Conservation (phyloP, 2,797 vertebrate genomes). For the Pseudochaenichthys georgianus region DNA sequence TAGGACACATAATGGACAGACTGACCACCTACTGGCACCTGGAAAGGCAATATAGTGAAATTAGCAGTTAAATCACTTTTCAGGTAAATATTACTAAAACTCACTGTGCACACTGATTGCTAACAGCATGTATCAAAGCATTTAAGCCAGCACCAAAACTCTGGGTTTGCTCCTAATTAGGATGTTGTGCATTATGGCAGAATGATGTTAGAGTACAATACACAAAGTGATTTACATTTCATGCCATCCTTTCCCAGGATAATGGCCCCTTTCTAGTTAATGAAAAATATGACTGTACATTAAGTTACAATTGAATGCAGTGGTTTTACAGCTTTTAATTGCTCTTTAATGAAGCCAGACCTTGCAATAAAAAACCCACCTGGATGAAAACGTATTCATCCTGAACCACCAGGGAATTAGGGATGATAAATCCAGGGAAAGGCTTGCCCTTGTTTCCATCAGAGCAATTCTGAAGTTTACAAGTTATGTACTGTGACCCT, state of each 20-base stretch:
- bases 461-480: slow-evolving; percentile 95
- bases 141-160: slow-evolving; percentile 46
- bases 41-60: slow-evolving; percentile 46
- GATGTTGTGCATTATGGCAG: slow-evolving; percentile 37
- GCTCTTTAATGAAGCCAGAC: slow-evolving; percentile 82
- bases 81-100: slow-evolving; percentile 38
- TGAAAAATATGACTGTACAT: slow-evolving; percentile 76
- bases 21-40: slow-evolving; percentile 92
- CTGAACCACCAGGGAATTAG: slow-evolving; percentile 95
- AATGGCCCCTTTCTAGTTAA: slow-evolving; percentile 76
- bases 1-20: slow-evolving; percentile 95
- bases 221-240: slow-evolving; percentile 60
- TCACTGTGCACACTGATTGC: slow-evolving; percentile 34
- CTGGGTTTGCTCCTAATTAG: slow-evolving; percentile 50
- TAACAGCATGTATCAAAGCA: slow-evolving; percentile 42
- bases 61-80: slow-evolving; percentile 34
- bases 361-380: slow-evolving; percentile 87
- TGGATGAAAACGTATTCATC: slow-evolving; percentile 98
- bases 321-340: slow-evolving; percentile 78
- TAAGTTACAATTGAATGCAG: slow-evolving; percentile 67
- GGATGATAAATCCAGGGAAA: slow-evolving; percentile 94
- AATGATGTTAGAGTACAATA: slow-evolving; percentile 45
- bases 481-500: slow-evolving; percentile 97
- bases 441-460: slow-evolving; percentile 91
- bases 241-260: slow-evolving; percentile 56